Evolutionary conservation across 2,888 invertebrate species (phyloP), one percentile per base, ranked within the genome.

Genomic region (Napeogenes inachia): DNA sequence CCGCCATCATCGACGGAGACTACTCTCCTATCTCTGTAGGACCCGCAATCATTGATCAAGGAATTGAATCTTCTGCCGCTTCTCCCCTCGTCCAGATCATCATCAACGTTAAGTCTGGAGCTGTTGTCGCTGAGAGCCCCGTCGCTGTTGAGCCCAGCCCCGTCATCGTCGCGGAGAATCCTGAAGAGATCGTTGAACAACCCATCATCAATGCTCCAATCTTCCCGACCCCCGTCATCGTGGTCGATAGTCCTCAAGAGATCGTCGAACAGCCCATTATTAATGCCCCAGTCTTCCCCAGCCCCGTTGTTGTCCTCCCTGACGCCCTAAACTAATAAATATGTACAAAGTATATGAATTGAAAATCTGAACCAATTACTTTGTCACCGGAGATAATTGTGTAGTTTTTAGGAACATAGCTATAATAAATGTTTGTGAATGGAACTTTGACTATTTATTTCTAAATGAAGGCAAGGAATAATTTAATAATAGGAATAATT

Each of bases 241-340:
- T 63, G 8, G 57, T 57, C n/a, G 57, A 57, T 10, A 42, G 10
- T 10, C 3, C 8, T 8, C 10, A 6, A 42, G 42, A 42, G 10
- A 10, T 10, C 8, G 10, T 42, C 12, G 42, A 42, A 10, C 42
- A 42, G 42, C 42, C 42, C 12, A 42, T 42, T 10, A 42, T 42
- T 10, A 10, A 42, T 42, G 42, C 10, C 10, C 63, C 21, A 57
- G 54, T 54, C 45, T 50, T 54, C 4, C 71, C 73, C 45, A 57
- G 67, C 33, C 71, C 76, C 59, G 74, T 67, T 30, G 67, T 76
- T 62, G 62, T 67, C 54, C 72, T 76, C 32, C 81, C 81, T 54
- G 79, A 76, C 30, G 66, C 57, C 56, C 77, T 80, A 61, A 79
- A 79, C 75, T 80, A 78, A 50, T 13, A 3, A 30, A 6, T 10